These are phyloP conservation scores for Ctenochaetus hawaiiensis DNA, from an alignment of 2,797 vertebrate species.

Conservation along the genomic window DNA sequence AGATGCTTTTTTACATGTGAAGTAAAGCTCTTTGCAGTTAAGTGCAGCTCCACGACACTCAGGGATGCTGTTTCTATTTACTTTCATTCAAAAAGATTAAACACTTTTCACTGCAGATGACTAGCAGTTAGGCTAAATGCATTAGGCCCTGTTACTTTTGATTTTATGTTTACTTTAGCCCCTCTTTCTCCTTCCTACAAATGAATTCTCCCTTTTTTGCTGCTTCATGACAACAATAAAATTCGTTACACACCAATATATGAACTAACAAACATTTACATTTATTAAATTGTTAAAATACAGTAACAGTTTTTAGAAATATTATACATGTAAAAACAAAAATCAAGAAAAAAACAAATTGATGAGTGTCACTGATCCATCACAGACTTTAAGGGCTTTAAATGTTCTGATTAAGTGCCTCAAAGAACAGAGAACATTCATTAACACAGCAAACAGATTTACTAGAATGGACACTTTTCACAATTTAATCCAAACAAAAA, in stretches of 20 bases:
- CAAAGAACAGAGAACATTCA: neutral
- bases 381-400: neutral
- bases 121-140: too few species aligned
- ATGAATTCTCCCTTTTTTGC: neutral
- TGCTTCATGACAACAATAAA: neutral
- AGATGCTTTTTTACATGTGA: too few species aligned
- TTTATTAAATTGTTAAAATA: slow-evolving; percentile 70
- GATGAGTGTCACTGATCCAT: too few species aligned
- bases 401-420: slow-evolving; percentile 10
- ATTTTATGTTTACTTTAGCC: too few species aligned
- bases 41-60: too few species aligned
- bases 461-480: neutral
- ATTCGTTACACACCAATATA: neutral
- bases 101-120: too few species aligned
- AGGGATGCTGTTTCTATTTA: too few species aligned
- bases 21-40: too few species aligned
- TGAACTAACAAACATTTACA: slow-evolving; percentile 33
- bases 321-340: slow-evolving; percentile 2
- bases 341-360: neutral
- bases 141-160: too few species aligned
- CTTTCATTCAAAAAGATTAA: too few species aligned
- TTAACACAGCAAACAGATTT: neutral
- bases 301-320: slow-evolving; percentile 19
- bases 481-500: neutral
- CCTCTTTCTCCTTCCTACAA: too few species aligned